Evolutionary conservation across 2,113 vertebrate species (phyloP).

Genomic region (Otus sunia): DNA sequence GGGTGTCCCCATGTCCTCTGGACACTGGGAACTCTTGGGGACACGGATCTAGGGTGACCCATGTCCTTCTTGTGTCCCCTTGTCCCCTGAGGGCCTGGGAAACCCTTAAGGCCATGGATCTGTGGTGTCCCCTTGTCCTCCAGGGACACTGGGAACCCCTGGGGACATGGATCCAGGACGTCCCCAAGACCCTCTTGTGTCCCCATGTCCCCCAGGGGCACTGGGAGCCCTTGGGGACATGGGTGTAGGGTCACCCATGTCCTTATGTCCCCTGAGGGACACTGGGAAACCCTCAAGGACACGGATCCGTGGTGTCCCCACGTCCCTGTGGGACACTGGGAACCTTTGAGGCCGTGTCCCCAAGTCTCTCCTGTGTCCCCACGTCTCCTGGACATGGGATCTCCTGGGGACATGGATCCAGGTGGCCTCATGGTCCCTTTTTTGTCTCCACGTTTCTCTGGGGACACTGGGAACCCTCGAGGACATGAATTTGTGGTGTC

Average conservation of each 20-base stretch:
- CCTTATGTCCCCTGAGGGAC: background rate
- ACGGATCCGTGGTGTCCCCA: no score
- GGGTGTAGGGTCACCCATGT: no score
- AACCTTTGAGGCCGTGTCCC: background rate
- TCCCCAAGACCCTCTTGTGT: background rate
- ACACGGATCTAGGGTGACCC: background rate
- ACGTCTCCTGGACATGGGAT: background rate
- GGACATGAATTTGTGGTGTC: background rate
- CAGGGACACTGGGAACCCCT: no score
- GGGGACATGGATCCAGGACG: no score
- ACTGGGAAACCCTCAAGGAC: no score
- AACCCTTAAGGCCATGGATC: background rate
- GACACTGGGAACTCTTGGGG: background rate
- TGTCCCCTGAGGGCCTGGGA: background rate
- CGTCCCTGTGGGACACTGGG: background rate
- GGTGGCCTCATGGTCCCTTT: background rate
- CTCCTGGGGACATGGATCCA: background rate
- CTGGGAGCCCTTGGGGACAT: no score
- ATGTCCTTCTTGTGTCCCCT: background rate
- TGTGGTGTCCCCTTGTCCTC: no score
- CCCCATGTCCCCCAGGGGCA: background rate
- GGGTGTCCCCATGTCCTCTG: background rate
- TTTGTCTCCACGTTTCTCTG: background rate
- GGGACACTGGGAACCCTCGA: background rate
- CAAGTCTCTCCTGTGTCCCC: background rate